phyloP scores from a whole-genome alignment of 2,113 vertebrate genomes.

The Atherinomorus stipes region DNA sequence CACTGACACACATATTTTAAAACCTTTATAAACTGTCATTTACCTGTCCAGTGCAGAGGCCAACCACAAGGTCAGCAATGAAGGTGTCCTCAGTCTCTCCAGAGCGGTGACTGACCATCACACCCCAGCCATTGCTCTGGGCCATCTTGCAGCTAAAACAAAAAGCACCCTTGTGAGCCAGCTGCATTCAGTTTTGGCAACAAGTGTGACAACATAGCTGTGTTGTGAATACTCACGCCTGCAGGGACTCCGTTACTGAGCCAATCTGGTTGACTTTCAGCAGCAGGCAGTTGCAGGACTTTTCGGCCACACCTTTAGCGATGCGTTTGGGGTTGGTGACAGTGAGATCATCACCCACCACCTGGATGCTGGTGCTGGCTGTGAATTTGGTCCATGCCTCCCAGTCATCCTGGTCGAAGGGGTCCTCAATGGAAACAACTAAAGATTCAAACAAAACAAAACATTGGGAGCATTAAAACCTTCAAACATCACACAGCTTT shows the following conservation, averaged over 20 bases:
- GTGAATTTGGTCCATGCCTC: constrained; percentile 94
- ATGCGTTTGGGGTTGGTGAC: constrained; percentile 99
- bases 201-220: neutral
- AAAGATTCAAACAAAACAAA: neutral
- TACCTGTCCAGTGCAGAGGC: constrained; percentile 95
- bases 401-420: constrained; percentile 99
- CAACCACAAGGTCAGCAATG: constrained; percentile 94
- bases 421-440: constrained; percentile 99
- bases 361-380: constrained; percentile 88
- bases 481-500: neutral
- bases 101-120: constrained; percentile 95
- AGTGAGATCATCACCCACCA: constrained; percentile 96
- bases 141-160: constrained; percentile 89
- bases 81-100: constrained; percentile 95
- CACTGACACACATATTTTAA: neutral
- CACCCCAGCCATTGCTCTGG: constrained; percentile 92
- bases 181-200: neutral
- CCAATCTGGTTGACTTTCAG: constrained; percentile 99
- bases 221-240: constrained; percentile 88
- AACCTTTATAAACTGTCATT: neutral
- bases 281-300: constrained; percentile 97
- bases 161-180: neutral
- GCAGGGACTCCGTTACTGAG: constrained; percentile 94
- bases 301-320: constrained; percentile 88
- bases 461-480: neutral